A percentile compares a stretch with the other conserved stretches of the same genome.
phyloP scores from a whole-genome alignment of 2,797 vertebrate genomes.

The Platyrinchus mystaceus region DNA sequence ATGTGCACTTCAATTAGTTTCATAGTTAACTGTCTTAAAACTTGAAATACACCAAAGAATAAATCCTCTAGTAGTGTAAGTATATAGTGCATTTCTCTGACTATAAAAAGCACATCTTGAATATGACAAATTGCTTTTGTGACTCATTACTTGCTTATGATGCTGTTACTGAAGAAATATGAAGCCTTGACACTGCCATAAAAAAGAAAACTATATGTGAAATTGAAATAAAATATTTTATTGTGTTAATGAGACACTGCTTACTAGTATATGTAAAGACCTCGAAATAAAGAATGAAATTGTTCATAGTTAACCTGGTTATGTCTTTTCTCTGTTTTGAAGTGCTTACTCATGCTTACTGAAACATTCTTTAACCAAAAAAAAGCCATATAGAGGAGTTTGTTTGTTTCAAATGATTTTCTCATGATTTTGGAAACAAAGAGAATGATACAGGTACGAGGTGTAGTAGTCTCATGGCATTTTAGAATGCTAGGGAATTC shows the following conservation, averaged over 20 bases:
- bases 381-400: not conserved
- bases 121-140: not conserved
- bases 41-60: not conserved
- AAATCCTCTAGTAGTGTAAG: not conserved
- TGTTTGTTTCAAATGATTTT: not conserved
- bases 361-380: not conserved
- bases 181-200: not conserved
- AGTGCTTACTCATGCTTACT: not conserved
- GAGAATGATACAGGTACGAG: not conserved
- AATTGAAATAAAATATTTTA: not conserved
- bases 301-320: not conserved
- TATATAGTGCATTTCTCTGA: not conserved
- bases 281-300: not conserved
- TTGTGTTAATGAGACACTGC: not conserved
- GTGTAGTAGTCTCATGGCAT: not conserved
- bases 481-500: not conserved
- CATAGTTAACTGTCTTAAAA: not conserved
- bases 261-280: not conserved
- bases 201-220: not conserved
- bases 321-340: not conserved
- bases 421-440: not conserved
- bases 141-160: not conserved
- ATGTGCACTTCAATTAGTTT: conserved; percentile 27
- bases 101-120: not conserved
- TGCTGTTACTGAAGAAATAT: not conserved